A percentile compares a stretch with the other conserved stretches of the same genome.
Conservation (phyloP, 2,797 vertebrate genomes). For the Anguilla megastoma region DNA sequence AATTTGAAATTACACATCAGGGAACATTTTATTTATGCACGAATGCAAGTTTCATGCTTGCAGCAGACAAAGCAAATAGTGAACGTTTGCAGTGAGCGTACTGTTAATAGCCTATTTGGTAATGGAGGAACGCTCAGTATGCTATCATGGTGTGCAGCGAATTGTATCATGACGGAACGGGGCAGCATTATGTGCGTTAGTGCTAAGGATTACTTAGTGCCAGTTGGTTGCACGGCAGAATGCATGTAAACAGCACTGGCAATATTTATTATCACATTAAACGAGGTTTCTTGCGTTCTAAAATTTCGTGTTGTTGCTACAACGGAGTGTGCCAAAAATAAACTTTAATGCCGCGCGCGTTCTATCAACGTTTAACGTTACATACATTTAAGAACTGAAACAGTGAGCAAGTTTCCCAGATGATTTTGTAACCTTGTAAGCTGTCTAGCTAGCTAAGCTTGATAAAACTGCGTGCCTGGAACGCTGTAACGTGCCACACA, state of each 20-base stretch:
- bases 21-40: not conserved
- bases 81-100: not conserved
- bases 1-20: not conserved
- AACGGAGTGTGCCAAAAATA: not conserved
- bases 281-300: not conserved
- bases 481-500: conserved; percentile 23
- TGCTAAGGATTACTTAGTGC: not conserved
- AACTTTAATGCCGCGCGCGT: conserved; percentile 1
- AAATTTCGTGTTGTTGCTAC: not conserved
- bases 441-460: not conserved
- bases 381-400: not conserved
- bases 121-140: conserved; percentile 5
- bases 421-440: not conserved
- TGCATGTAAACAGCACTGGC: not conserved
- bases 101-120: not conserved
- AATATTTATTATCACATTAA: not conserved
- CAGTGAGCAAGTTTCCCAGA: not conserved
- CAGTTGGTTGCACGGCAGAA: not conserved
- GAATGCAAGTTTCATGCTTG: not conserved
- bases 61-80: not conserved
- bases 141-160: not conserved
- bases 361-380: not conserved
- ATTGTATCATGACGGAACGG: not conserved
- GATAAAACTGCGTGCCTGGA: not conserved
- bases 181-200: too few relatives aligned